Conservation (phyloP, 2,888 invertebrate genomes). For the Philonicus albiceps region DNA sequence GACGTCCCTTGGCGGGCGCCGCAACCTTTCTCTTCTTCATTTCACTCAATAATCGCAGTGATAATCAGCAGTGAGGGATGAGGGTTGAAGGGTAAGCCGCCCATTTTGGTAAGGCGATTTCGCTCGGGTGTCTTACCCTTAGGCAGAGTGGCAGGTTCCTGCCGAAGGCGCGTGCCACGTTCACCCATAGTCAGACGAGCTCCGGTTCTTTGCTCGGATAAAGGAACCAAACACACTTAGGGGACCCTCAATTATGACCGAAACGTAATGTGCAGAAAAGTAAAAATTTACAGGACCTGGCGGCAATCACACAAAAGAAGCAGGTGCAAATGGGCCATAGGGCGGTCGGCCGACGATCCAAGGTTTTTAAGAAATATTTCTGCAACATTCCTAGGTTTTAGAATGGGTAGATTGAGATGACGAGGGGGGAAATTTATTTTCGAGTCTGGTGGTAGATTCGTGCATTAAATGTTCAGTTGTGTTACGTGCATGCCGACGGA, state of each 20-base stretch:
- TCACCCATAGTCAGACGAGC: not conserved
- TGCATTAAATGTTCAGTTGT: not conserved
- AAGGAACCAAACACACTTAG: constrained; percentile 24
- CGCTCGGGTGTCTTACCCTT: not conserved
- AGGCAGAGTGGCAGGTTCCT: not conserved
- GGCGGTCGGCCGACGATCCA: not conserved
- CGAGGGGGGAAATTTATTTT: not conserved
- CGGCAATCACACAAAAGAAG: not conserved
- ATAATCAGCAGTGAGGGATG: constrained; percentile 36
- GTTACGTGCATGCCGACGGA: not conserved
- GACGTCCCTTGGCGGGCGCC: constrained; percentile 19
- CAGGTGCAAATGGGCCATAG: not conserved
- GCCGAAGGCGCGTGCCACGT: not conserved
- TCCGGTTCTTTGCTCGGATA: not conserved
- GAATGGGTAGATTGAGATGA: not conserved
- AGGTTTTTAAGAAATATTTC: not conserved
- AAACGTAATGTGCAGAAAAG: constrained; percentile 35
- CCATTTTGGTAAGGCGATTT: constrained; percentile 12
- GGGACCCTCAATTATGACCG: constrained; percentile 29
- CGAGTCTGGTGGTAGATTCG: not conserved
- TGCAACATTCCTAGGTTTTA: not conserved
- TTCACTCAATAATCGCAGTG: constrained; percentile 39
- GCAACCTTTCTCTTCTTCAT: not conserved
- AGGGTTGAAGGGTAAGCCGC: constrained; percentile 31
- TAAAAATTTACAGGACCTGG: constrained; percentile 27